Evolutionary conservation across 1,140 invertebrate species (phyloP), one percentile per base, ranked within the genome.

Genomic region (Muscidifurax raptorellus): DNA sequence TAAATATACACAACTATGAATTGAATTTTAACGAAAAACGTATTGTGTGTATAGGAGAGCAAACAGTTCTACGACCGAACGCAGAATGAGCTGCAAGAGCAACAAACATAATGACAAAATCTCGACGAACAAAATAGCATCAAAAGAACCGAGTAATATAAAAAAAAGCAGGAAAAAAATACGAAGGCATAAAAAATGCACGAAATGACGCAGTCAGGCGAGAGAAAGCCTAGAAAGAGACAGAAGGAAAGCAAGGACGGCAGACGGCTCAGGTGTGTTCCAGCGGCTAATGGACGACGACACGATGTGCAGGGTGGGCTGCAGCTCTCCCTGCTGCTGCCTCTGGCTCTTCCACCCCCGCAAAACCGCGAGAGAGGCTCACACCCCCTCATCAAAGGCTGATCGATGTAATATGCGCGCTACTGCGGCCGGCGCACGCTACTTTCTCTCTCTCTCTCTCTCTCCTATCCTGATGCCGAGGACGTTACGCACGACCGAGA

Each of bases 371-470:
- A 82, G 52, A 76, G 15, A 40, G 69, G 2, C 71, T 84, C 71
- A 81, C 71, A 75, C 22, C 71, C 84, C 32, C 30, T 86, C 89
- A 89, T 91, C 89, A 91, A 90, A 91, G 78, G 85, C 88, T 92
- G 91, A 92, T 92, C 91, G 90, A 92, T 92, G 89, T 91, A 91
- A 92, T 91, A 90, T 90, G 88, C 88, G 87, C 87, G 83, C 85
- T 87, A 79, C 83, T 52, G 52, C 18, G 18, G 22, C 52, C 18
- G 52, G 83, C 87, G 44, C 59, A 77, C 27, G 67, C 28, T 66
- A 87, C 86, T 87, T 87, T 88, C 86, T 88, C 27, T 25, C 67
- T 12, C 28, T 64, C 44, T 71, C 66, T 71, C n/a, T 52, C n/a
- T 44, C 12, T 52, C 75, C 13, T 2, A 1, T 25, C 44, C 36